Conservation (phyloP, 1,140 invertebrate genomes). For the Archivesica marissinica region DNA sequence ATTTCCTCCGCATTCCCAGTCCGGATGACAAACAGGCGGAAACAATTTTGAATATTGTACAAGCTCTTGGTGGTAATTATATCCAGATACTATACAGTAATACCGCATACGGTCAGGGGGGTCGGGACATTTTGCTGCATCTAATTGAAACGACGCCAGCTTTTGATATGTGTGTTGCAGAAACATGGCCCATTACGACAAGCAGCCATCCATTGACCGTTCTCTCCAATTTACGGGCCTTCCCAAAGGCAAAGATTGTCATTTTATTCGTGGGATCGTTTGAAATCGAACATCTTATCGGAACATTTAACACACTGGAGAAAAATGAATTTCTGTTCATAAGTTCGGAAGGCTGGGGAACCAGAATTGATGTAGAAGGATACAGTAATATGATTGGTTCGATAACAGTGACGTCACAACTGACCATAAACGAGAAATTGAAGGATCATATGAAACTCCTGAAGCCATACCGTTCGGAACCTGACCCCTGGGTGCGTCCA, state of each 20-base stretch:
- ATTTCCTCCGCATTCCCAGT: constrained; percentile 91
- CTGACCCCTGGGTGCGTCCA: neutral
- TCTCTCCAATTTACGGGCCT: constrained; percentile 5
- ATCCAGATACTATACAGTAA: constrained; percentile 67
- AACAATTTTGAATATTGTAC: constrained; percentile 85
- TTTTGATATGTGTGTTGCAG: constrained; percentile 66
- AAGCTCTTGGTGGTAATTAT: constrained; percentile 52
- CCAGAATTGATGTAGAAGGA: neutral
- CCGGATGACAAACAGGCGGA: constrained; percentile 91
- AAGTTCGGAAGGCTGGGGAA: constrained; percentile 22
- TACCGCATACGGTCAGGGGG: constrained; percentile 51
- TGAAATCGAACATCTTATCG: neutral
- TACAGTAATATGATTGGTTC: neutral
- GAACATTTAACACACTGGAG: neutral
- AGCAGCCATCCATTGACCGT: constrained; percentile 1
- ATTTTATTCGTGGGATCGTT: constrained; percentile 47
- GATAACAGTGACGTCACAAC: neutral
- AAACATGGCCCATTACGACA: constrained; percentile 43
- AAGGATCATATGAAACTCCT: neutral
- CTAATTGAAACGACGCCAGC: neutral
- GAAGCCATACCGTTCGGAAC: neutral
- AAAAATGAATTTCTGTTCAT: constrained; percentile 40
- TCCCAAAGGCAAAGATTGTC: constrained; percentile 35
- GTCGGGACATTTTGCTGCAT: constrained; percentile 25
- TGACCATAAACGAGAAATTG: neutral